Base-by-base conservation (phyloP, 2,113 vertebrate genomes). In the Petroica traversi region DNA sequence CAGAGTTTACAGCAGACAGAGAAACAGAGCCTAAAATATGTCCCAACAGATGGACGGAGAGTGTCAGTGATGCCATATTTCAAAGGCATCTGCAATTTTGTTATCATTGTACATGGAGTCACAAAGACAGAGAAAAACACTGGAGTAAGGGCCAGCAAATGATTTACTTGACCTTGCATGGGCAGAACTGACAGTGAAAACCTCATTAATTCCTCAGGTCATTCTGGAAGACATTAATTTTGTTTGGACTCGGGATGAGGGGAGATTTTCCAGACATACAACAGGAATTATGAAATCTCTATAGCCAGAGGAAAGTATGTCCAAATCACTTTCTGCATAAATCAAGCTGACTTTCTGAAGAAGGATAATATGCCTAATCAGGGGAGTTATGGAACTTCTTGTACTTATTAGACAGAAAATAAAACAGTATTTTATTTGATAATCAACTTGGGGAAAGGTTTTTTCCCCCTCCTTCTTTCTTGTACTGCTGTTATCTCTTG, bases 141-240 rank as follows among this genome's bases (percentile, higher is more conserved):
- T 97, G 98, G 98, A 97, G 96, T 93, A 90, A 98, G 98, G 98
- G 98, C 98, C 98, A 98, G 98, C 98, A 98, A 98, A 98, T 99
- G 99, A 99, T 99, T 99, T 99, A 99, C 98, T 99, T 99, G 99
- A 99, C 99, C 99, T 98, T 96, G 97, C 97, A 97, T 98, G 93
- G 98, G 98, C 98, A 98, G 98, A 99, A 98, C 98, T 98, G 98
- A 98, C 98, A 98, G 98, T 97, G 48, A 98, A 98, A 99, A 97
- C 98, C 99, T 99, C 99, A 99, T 99, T 99, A 99, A 99, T 99
- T 99, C 98, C 98, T 98, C 96, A 89, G 99, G 99, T 99, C 99
- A 99, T 98, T 98, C 98, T 97, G 97, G 98, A 97, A 98, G 99
- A 99, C 99, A 98, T 99, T 99, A 99, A 99, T 98, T 99, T 99